phyloP scores from a whole-genome alignment of 2,113 vertebrate genomes.

The Psettodes erumei region DNA sequence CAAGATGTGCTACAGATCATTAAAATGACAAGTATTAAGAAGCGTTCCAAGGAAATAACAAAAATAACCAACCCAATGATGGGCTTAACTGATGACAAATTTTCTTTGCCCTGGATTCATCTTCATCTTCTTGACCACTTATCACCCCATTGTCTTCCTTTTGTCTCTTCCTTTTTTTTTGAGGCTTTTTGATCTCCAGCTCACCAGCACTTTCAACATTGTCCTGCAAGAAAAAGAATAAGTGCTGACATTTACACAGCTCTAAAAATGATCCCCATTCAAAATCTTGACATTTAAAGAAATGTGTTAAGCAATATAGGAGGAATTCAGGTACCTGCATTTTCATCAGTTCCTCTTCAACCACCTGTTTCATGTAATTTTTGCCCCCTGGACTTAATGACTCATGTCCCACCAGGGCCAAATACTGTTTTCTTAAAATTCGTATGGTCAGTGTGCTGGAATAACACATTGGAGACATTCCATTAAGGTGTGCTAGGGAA shows the following conservation, averaged over 20 bases:
- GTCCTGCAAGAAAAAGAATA: conserved; percentile 39
- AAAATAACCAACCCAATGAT: conserved; percentile 49
- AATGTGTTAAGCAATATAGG: not conserved
- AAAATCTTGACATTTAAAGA: not conserved
- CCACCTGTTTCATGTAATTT: conserved; percentile 70
- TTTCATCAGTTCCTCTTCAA: conserved; percentile 77
- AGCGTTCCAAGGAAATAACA: not conserved
- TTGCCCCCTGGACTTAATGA: conserved; percentile 66
- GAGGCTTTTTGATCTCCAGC: conserved; percentile 31
- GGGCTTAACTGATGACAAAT: conserved; percentile 29
- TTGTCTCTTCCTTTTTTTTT: conserved; percentile 77
- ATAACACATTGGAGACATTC: conserved; percentile 24
- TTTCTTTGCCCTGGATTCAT: conserved; percentile 62
- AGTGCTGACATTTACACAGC: not conserved
- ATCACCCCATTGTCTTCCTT: conserved; percentile 45
- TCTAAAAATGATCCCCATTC: not conserved
- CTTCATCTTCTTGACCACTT: conserved; percentile 37
- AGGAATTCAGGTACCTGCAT: conserved; percentile 73
- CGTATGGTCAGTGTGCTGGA: conserved; percentile 74
- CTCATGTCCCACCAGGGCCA: conserved; percentile 55
- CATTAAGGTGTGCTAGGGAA: not conserved
- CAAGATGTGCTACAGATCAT: not conserved
- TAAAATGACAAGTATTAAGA: not conserved
- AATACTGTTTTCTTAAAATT: conserved; percentile 73
- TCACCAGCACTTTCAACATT: conserved; percentile 57